A percentile compares a stretch with the other conserved stretches of the same genome.
These are phyloP conservation scores for Perodicticus potto DNA, from an alignment of 2,797 vertebrate species.

Conservation along the genomic window DNA sequence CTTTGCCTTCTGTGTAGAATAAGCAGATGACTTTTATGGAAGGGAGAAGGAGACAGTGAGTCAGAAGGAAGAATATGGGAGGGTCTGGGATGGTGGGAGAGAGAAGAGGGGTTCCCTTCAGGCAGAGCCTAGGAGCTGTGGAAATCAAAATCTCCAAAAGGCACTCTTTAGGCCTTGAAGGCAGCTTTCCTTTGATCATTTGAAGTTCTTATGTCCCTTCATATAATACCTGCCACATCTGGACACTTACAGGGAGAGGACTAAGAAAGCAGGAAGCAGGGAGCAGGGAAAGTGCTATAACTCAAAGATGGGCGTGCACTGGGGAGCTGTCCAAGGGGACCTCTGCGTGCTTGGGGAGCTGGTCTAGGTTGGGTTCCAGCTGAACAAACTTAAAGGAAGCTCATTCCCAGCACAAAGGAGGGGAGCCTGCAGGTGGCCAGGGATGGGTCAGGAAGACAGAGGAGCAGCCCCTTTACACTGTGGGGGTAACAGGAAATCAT, in stretches of 20 bases:
- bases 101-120: fast-evolving
- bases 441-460: neutral
- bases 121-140: neutral
- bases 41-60: neutral
- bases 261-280: neutral
- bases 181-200: neutral
- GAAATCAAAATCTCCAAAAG: neutral
- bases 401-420: no score
- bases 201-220: neutral
- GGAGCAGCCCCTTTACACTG: fast-evolving
- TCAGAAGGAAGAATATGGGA: neutral
- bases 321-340: neutral
- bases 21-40: neutral
- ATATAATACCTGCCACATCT: fast-evolving
- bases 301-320: fast-evolving
- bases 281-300: fast-evolving
- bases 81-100: fast-evolving
- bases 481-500: neutral
- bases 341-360: neutral
- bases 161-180: fast-evolving
- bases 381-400: neutral
- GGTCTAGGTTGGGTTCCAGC: neutral
- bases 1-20: neutral
- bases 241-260: neutral
- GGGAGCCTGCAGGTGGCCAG: neutral